Conservation (phyloP, 2,797 vertebrate species). For the Acridotheres tristis region DNA sequence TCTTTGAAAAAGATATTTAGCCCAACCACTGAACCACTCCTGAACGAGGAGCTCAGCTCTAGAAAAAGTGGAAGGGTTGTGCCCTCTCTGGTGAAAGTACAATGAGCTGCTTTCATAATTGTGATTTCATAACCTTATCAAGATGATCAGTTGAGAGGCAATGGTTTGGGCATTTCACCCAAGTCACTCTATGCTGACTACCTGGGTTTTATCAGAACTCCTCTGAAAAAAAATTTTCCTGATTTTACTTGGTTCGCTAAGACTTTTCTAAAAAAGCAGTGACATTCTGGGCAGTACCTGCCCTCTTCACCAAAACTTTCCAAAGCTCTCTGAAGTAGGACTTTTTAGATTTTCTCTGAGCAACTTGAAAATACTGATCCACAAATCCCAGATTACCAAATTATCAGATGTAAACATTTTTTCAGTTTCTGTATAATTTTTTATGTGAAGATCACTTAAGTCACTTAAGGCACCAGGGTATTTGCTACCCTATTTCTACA, state of each 20-base stretch:
- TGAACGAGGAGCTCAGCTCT: not conserved
- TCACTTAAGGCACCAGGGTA: not conserved
- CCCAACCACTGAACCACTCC: not conserved
- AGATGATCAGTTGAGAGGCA: not conserved
- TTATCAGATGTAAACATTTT: not conserved
- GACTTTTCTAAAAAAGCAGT: not conserved
- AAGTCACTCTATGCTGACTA: not conserved
- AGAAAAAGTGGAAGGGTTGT: not conserved
- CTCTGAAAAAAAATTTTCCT: not conserved
- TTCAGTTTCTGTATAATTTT: not conserved
- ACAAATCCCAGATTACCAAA: not conserved
- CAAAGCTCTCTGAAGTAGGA: not conserved
- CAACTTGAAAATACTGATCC: not conserved
- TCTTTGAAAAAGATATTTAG: not conserved
- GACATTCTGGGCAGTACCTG: not conserved
- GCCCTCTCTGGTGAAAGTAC: not conserved
- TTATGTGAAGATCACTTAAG: not conserved
- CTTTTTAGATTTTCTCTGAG: not conserved
- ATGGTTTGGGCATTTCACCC: not conserved
- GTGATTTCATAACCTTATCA: not conserved
- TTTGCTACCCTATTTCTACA: not conserved
- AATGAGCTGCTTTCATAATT: not conserved
- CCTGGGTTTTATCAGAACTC: not conserved
- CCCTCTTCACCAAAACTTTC: not conserved
- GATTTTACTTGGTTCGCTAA: not conserved